Evolutionary conservation across 2,113 vertebrate species (phyloP).

Genomic region (Leucoraja erinaceus): DNA sequence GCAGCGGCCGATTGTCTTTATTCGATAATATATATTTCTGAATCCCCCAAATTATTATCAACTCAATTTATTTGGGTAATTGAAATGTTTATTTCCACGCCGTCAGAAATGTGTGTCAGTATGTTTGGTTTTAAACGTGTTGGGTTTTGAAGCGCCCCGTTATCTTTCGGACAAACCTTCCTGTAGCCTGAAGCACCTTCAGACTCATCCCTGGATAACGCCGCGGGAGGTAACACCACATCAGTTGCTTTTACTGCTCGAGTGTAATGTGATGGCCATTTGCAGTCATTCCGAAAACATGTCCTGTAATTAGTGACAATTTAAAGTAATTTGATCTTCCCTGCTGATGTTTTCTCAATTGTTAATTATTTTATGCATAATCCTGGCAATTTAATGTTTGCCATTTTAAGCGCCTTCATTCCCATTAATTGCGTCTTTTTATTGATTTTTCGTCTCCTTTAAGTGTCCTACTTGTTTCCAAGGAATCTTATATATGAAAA

Average conservation of each 20-base stretch:
- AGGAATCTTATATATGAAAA: not conserved
- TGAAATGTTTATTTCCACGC: not conserved
- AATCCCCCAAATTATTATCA: not conserved
- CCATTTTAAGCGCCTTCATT: not conserved
- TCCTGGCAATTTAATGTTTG: not conserved
- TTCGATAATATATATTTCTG: not conserved
- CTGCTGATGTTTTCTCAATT: not conserved
- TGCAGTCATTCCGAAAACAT: not conserved
- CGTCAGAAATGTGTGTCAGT: not conserved
- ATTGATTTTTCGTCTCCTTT: not conserved
- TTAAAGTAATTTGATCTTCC: not conserved
- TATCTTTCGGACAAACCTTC: no score
- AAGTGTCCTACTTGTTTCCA: not conserved
- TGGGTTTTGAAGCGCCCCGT: not conserved
- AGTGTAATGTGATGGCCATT: not conserved
- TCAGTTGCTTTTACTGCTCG: not conserved
- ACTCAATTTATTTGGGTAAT: no score
- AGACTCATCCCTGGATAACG: no score
- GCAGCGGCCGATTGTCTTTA: not conserved
- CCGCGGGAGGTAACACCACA: not conserved
- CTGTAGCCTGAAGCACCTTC: not conserved
- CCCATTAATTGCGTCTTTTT: no score
- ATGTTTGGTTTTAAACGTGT: no score
- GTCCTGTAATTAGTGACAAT: not conserved
- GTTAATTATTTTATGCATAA: not conserved